Percentiles rank a stretch among this genome's conserved stretches.
phyloP scores from a whole-genome alignment of 2,113 vertebrate genomes.

The Colistium nudipinnis region DNA sequence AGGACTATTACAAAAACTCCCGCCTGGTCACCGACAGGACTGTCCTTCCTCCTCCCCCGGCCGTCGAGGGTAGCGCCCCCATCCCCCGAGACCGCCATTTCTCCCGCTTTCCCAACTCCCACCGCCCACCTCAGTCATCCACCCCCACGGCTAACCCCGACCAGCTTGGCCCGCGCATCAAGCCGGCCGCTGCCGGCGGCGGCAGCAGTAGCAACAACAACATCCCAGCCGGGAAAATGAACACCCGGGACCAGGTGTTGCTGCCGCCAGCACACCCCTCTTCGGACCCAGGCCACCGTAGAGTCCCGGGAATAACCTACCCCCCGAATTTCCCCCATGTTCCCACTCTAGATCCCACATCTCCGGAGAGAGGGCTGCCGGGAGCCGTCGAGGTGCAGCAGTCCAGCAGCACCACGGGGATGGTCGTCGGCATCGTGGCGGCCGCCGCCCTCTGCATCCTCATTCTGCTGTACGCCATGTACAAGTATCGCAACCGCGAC shows the following conservation, averaged over 20 bases:
- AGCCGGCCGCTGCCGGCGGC: constrained; percentile 58
- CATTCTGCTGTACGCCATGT: constrained; percentile 96
- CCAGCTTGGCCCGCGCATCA: constrained; percentile 71
- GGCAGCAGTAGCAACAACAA: constrained; percentile 71
- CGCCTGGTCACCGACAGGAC: constrained; percentile 91
- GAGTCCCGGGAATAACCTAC: constrained; percentile 85
- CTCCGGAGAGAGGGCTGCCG: constrained; percentile 86
- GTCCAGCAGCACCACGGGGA: constrained; percentile 95
- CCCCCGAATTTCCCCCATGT: constrained; percentile 90
- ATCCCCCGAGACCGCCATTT: constrained; percentile 82
- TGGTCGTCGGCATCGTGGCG: constrained; percentile 96
- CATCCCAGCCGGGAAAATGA: constrained; percentile 91
- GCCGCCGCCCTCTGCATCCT: constrained; percentile 95
- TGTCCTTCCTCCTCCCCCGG: constrained; percentile 83
- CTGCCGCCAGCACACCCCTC: constrained; percentile 86
- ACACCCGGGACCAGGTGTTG: constrained; percentile 89
- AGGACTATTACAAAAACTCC: constrained; percentile 93
- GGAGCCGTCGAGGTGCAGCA: constrained; percentile 92
- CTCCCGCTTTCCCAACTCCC: constrained; percentile 77
- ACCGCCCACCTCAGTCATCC: constrained; percentile 77
- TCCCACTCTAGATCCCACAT: constrained; percentile 91
- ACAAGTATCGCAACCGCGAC: constrained; percentile 95
- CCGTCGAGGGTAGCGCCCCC: constrained; percentile 75
- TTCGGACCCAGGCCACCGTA: constrained; percentile 82
- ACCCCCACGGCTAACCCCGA: constrained; percentile 84